Evolutionary conservation across 2,888 invertebrate species (phyloP).

Genomic region (Epistrophe grossulariae): DNA sequence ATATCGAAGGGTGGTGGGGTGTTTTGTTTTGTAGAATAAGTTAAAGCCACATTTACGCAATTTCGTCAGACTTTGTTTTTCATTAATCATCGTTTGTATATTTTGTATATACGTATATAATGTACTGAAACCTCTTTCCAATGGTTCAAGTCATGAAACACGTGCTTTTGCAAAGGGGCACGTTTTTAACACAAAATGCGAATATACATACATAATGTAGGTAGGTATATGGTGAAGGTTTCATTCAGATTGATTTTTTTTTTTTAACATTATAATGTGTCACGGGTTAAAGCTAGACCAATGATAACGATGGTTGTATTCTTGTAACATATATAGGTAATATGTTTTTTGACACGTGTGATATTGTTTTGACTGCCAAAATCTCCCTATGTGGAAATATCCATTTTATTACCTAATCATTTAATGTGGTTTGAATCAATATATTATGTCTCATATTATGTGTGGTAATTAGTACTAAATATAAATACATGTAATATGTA

Average conservation of each 20-base stretch:
- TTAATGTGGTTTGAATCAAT: background rate
- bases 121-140: background rate
- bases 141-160: background rate
- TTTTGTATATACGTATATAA: background rate
- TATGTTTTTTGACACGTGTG: constrained; percentile 15
- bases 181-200: too few relatives aligned
- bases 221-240: background rate
- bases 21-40: background rate
- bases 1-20: background rate
- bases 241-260: background rate
- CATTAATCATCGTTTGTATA: constrained; percentile 63
- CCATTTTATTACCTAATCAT: background rate
- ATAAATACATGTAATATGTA: too few relatives aligned
- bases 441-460: background rate
- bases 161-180: constrained; percentile 23
- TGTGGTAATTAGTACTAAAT: too few relatives aligned
- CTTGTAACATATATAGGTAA: background rate
- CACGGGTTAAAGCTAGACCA: constrained; percentile 10
- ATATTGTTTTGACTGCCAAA: background rate
- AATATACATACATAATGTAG: background rate
- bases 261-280: constrained; percentile 20
- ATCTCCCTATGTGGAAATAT: background rate
- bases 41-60: constrained; percentile 20
- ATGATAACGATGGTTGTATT: background rate
- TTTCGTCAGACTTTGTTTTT: constrained; percentile 65